phyloP scores from a whole-genome alignment of 2,888 invertebrate species.

The Dicycla oo region DNA sequence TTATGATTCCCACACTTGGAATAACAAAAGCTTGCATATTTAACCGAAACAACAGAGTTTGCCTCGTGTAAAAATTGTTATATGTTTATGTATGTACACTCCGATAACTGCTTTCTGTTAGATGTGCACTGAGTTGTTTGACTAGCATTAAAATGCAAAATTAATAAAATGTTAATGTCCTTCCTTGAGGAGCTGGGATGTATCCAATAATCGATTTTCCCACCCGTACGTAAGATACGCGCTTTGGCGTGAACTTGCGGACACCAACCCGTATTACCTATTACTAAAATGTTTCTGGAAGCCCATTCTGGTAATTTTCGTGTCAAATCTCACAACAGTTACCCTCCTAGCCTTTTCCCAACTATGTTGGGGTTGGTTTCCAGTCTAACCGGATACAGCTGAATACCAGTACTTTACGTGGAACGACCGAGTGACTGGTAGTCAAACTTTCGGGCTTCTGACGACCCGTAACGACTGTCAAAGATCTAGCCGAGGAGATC shows the following conservation, averaged over 20 bases:
- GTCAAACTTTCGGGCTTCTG: too few species aligned
- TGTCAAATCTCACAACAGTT: neutral
- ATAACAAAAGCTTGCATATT: slow-evolving; percentile 6
- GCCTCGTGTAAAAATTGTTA: slow-evolving; percentile 12
- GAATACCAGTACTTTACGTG: too few species aligned
- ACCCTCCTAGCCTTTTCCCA: too few species aligned
- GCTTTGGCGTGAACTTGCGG: neutral
- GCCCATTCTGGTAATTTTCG: neutral
- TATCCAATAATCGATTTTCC: too few species aligned
- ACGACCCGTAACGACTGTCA: too few species aligned
- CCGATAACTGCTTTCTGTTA: neutral
- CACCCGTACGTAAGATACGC: neutral
- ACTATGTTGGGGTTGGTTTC: too few species aligned
- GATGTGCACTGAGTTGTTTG: neutral
- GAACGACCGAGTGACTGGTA: too few species aligned
- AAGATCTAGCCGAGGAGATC: too few species aligned
- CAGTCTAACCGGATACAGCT: too few species aligned
- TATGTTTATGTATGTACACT: neutral
- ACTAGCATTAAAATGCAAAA: neutral
- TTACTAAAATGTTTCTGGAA: neutral
- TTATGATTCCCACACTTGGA: slow-evolving; percentile 6
- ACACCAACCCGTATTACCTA: neutral
- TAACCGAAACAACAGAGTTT: neutral
- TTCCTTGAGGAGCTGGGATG: neutral
- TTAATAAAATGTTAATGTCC: neutral